Evolutionary conservation across 2,113 vertebrate species (phyloP).

Genomic region (Miniopterus natalensis): DNA sequence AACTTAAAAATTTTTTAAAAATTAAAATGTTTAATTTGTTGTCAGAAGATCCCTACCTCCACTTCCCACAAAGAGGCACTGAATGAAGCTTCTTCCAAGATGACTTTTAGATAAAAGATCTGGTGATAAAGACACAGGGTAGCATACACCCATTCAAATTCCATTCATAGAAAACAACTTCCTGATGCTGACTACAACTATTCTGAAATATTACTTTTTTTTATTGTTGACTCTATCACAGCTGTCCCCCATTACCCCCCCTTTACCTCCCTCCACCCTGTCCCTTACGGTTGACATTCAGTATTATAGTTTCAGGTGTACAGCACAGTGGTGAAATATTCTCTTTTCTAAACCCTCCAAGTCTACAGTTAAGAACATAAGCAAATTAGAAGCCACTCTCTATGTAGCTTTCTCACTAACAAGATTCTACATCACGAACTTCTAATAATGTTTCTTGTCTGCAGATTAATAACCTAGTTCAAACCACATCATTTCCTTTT

Average conservation of each 20-base stretch:
- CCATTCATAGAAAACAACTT: conserved; percentile 1
- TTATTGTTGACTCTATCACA: not conserved
- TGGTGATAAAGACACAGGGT: not conserved
- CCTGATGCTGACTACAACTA: not conserved
- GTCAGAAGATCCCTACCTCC: not conserved
- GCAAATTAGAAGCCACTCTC: not conserved
- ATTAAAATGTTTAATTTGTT: conserved; percentile 9
- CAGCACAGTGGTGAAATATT: not conserved
- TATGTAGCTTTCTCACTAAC: not conserved
- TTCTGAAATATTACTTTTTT: not conserved
- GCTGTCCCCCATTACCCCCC: no score
- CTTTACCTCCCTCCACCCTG: no score
- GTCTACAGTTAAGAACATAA: not conserved
- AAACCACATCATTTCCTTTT: conserved; percentile 70
- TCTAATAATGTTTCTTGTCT: conserved; percentile 61
- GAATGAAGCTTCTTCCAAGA: not conserved
- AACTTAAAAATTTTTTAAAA: not conserved
- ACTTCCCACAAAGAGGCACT: not conserved
- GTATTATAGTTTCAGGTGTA: not conserved
- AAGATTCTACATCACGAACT: conserved; percentile 34
- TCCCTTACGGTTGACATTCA: not conserved
- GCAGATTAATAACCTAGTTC: conserved; percentile 57
- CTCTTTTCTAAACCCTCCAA: conserved; percentile 1
- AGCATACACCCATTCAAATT: not conserved
- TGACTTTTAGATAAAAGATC: conserved; percentile 19